These are phyloP conservation scores for Xiphophorus birchmanni DNA, from an alignment of 2,797 vertebrate genomes.

Conservation along the genomic window DNA sequence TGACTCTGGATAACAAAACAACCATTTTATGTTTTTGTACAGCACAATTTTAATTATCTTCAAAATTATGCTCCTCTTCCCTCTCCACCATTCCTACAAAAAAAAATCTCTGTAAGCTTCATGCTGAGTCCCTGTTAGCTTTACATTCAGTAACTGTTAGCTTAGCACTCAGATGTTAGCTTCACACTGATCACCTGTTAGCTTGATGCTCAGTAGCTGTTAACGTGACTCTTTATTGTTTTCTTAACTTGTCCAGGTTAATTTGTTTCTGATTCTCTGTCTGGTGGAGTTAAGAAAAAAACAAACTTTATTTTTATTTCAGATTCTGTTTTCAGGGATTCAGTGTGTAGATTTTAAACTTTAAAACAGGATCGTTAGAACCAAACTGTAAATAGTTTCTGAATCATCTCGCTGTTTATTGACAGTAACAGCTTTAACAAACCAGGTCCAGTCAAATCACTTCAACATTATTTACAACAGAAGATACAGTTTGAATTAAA, in stretches of 20 bases:
- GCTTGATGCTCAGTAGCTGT: not conserved
- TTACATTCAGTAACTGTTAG: not conserved
- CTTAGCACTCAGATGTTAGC: not conserved
- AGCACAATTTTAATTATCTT: not conserved
- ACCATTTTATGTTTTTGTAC: not conserved
- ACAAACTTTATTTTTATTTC: not conserved
- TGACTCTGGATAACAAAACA: not conserved
- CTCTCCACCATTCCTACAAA: not conserved
- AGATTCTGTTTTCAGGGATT: not conserved
- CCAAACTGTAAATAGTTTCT: conserved; percentile 3
- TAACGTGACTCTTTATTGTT: not conserved
- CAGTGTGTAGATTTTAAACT: not conserved
- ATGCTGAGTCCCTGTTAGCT: not conserved
- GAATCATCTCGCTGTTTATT: conserved; percentile 27
- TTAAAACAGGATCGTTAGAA: not conserved
- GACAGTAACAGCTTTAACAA: conserved; percentile 26
- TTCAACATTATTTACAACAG: conserved; percentile 61
- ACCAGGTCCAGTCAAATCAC: conserved; percentile 26
- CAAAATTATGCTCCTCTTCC: not conserved
- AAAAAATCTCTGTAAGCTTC: not conserved
- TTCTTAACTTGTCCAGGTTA: not conserved
- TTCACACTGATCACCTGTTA: not conserved
- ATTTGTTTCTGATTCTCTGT: not conserved
- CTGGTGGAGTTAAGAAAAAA: not conserved
- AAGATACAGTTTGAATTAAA: conserved; percentile 10